Evolutionary conservation across 1,140 invertebrate genomes (phyloP).

Genomic region (Drosophila melanica): DNA sequence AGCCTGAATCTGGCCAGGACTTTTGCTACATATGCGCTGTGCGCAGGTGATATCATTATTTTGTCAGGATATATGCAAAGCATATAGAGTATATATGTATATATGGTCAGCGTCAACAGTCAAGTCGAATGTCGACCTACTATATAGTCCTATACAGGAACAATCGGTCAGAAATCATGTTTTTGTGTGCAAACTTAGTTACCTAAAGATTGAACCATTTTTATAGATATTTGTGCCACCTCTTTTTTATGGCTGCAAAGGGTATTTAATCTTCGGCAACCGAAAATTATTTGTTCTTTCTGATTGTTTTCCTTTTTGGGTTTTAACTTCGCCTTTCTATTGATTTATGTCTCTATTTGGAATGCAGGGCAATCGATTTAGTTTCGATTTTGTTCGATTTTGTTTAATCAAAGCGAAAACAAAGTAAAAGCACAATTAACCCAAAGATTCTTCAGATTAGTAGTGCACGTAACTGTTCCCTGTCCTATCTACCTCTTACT

Average conservation of each 20-base stretch:
- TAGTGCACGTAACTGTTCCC: constrained; percentile 8
- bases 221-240: too few relatives aligned
- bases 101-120: too few relatives aligned
- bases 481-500: background rate
- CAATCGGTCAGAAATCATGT: too few relatives aligned
- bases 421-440: constrained; percentile 48
- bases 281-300: background rate
- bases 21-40: background rate
- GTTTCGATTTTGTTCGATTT: constrained; percentile 40
- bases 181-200: too few relatives aligned
- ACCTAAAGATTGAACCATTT: too few relatives aligned
- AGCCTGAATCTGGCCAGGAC: background rate
- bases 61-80: too few relatives aligned
- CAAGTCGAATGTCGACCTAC: too few relatives aligned
- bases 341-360: constrained; percentile 68
- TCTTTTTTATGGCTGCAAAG: too few relatives aligned
- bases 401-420: constrained; percentile 43
- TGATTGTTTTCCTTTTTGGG: background rate
- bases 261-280: too few relatives aligned
- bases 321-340: constrained; percentile 16
- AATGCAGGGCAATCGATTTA: constrained; percentile 66
- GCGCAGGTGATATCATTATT: too few relatives aligned
- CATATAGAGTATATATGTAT: too few relatives aligned
- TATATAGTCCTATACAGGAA: too few relatives aligned
- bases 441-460: constrained; percentile 31